Percentiles rank a stretch among this genome's conserved stretches.
Evolutionary conservation across 2,888 invertebrate species (phyloP).

Genomic region (Drosophila kuntzei): DNA sequence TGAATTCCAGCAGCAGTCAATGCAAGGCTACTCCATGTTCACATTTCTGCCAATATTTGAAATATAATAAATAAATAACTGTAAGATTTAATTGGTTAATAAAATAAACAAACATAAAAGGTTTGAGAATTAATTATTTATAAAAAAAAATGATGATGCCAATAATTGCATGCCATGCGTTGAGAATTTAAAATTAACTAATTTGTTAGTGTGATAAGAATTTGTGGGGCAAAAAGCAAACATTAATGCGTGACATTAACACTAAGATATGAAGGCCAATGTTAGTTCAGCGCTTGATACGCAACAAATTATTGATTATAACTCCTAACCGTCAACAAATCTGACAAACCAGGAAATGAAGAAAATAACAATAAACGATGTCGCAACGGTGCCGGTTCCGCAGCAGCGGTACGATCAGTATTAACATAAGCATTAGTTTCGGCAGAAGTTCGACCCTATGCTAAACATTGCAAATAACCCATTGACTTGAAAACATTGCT

Average conservation of each 20-base stretch:
- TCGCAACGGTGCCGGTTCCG: slow-evolving; percentile 34
- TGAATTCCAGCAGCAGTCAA: background rate
- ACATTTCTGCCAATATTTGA: too few species aligned
- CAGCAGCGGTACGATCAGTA: slow-evolving; percentile 15
- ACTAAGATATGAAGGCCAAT: slow-evolving; percentile 67
- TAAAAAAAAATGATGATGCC: too few species aligned
- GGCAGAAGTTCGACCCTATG: slow-evolving; percentile 58
- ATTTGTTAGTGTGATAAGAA: slow-evolving; percentile 24
- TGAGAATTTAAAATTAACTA: slow-evolving; percentile 5
- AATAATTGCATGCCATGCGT: background rate
- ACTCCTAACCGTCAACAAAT: slow-evolving; percentile 48
- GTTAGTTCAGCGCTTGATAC: slow-evolving; percentile 49
- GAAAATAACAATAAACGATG: slow-evolving; percentile 62
- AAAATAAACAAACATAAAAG: background rate
- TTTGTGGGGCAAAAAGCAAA: slow-evolving; percentile 10
- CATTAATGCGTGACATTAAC: slow-evolving; percentile 18
- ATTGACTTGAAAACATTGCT: slow-evolving; percentile 43
- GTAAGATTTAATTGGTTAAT: background rate
- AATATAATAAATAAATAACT: background rate
- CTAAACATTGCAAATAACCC: slow-evolving; percentile 68
- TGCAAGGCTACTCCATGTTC: background rate
- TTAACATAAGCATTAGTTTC: slow-evolving; percentile 53
- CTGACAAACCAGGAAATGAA: slow-evolving; percentile 71
- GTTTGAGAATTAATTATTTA: too few species aligned
- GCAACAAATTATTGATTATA: slow-evolving; percentile 61